These are phyloP conservation scores for Strigamia crassipes DNA, from an alignment of 2,888 invertebrate genomes.

Conservation along the genomic window DNA sequence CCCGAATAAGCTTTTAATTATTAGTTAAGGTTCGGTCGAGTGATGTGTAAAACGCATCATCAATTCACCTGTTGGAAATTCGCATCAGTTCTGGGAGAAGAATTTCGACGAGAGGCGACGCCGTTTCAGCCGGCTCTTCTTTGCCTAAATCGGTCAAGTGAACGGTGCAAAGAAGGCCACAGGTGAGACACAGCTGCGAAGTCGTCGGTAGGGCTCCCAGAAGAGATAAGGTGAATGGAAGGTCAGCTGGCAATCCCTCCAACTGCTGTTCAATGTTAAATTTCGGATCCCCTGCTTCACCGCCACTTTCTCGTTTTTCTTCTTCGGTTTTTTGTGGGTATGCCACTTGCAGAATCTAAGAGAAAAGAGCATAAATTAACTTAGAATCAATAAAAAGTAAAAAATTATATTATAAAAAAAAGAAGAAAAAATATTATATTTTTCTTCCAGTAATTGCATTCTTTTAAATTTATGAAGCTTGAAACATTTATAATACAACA, in stretches of 20 bases:
- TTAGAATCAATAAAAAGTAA: neutral
- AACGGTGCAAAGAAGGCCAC: constrained; percentile 47
- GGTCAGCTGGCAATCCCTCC: constrained; percentile 28
- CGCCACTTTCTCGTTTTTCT: neutral
- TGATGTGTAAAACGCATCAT: neutral
- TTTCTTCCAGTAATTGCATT: neutral
- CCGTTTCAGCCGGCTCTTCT: constrained; percentile 22
- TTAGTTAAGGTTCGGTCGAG: constrained; percentile 7
- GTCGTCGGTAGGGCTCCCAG: constrained; percentile 45
- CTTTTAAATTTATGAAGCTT: constrained; percentile 7
- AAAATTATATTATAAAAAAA: neutral
- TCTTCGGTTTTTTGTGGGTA: neutral
- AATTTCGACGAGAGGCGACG: constrained; percentile 41
- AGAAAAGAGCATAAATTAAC: neutral
- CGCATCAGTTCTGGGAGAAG: constrained; percentile 46
- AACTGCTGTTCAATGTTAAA: constrained; percentile 42
- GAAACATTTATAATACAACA: constrained; percentile 23
- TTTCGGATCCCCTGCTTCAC: neutral
- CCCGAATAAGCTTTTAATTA: constrained; percentile 24
- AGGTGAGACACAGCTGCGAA: constrained; percentile 46
- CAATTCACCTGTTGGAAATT: constrained; percentile 46
- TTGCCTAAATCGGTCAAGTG: constrained; percentile 28
- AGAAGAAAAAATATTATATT: no score
- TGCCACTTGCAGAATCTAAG: constrained; percentile 43
- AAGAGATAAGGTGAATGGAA: constrained; percentile 44